Percentiles rank a stretch among this genome's conserved stretches.
These are phyloP conservation scores for Planococcus citri DNA, from an alignment of 1,140 invertebrate species.

Conservation along the genomic window DNA sequence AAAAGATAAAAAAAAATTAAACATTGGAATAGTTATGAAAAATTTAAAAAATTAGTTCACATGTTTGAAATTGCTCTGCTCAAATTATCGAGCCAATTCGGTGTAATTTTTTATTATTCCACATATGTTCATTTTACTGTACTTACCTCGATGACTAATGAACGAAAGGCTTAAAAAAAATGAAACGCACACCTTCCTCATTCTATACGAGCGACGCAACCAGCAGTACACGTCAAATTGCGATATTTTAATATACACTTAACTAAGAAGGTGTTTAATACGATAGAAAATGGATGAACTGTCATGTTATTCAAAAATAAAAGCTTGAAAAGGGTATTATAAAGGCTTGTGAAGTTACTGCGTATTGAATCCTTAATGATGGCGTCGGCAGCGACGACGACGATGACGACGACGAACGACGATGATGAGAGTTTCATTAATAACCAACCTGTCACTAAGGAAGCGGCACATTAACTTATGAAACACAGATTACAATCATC, in stretches of 20 bases:
- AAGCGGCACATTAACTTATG: constrained; percentile 1
- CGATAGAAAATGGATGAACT: constrained; percentile 7
- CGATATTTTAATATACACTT: not conserved
- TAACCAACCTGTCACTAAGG: constrained; percentile 6
- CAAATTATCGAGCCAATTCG: no score
- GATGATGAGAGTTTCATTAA: constrained; percentile 2
- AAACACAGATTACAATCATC: constrained; percentile 7
- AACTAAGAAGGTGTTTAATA: constrained; percentile 4
- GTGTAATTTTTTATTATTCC: no score
- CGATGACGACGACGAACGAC: not conserved
- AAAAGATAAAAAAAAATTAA: no score
- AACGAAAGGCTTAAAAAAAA: no score
- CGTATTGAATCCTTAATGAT: not conserved
- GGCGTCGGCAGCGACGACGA: not conserved
- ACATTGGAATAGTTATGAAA: no score
- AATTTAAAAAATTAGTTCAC: no score
- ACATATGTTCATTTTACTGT: no score
- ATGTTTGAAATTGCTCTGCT: no score
- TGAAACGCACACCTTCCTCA: no score
- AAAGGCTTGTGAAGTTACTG: not conserved
- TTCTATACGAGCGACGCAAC: no score
- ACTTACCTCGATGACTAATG: no score
- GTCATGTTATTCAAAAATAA: not conserved
- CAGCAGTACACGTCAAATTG: no score
- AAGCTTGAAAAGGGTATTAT: not conserved